Conservation (phyloP, 1,140 invertebrate species). For the Papilio polytes region DNA sequence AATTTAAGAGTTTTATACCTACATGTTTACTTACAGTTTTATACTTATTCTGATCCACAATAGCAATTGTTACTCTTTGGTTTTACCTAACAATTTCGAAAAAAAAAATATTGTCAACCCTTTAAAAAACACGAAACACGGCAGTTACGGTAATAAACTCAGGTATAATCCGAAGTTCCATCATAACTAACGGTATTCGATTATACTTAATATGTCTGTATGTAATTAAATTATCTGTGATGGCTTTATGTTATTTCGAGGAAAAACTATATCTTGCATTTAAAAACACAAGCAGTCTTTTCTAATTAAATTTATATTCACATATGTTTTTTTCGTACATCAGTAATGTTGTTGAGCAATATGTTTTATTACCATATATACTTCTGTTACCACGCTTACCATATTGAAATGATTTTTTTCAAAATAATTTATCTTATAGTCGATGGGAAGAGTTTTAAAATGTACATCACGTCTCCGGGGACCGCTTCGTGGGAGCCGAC, state of each 20-base stretch:
- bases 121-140: too few species aligned
- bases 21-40: too few species aligned
- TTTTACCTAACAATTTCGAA: too few species aligned
- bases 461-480: neutral
- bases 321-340: neutral
- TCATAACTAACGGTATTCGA: neutral
- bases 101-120: too few species aligned
- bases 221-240: neutral
- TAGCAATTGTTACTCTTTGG: too few species aligned
- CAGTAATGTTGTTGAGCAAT: neutral
- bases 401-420: neutral
- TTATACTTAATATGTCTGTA: neutral
- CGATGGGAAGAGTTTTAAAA: constrained; percentile 15
- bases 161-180: neutral
- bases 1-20: too few species aligned
- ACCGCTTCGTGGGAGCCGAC: neutral
- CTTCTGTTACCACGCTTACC: neutral
- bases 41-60: too few species aligned
- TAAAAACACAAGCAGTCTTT: neutral
- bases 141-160: neutral
- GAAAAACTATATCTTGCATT: neutral
- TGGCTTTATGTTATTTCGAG: neutral
- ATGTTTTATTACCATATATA: neutral
- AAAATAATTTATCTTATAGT: constrained; percentile 6
- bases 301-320: neutral